These are phyloP conservation scores for Eretmocerus hayati DNA, from an alignment of 2,888 invertebrate genomes.

Conservation along the genomic window DNA sequence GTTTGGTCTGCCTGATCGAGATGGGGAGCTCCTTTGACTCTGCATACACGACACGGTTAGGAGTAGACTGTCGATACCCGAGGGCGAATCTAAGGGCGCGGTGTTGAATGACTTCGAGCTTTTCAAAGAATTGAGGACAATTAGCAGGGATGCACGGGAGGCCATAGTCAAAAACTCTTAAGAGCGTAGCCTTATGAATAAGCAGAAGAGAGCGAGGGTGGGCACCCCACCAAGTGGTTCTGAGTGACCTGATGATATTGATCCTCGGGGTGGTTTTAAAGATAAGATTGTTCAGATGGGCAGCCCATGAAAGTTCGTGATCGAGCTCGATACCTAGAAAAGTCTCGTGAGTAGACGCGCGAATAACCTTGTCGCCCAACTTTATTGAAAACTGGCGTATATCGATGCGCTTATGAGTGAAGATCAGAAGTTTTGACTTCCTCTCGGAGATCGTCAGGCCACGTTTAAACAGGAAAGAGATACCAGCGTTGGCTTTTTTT, in stretches of 20 bases:
- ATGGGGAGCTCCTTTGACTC: not conserved
- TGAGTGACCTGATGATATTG: not conserved
- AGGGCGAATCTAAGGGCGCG: not conserved
- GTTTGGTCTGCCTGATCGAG: not conserved
- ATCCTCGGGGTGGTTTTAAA: not conserved
- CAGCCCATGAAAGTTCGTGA: not conserved
- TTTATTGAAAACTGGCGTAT: no score
- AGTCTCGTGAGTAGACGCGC: not conserved
- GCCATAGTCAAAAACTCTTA: not conserved
- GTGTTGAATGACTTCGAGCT: not conserved
- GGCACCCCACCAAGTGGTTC: not conserved
- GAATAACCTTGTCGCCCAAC: no score
- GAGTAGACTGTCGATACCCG: slow-evolving; percentile 2
- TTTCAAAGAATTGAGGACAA: not conserved
- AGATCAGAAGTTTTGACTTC: not conserved
- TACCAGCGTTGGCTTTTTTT: not conserved
- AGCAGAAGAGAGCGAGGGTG: not conserved
- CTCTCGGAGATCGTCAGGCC: not conserved
- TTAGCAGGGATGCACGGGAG: not conserved
- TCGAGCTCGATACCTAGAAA: not conserved
- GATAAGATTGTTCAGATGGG: not conserved
- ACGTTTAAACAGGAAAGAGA: not conserved
- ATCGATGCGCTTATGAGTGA: not conserved
- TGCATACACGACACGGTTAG: slow-evolving; percentile 1
- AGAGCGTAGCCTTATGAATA: not conserved